Percentiles rank a stretch among this genome's conserved stretches.
Conservation (phyloP, 1,140 invertebrate species). For the Palaemon carinicauda region DNA sequence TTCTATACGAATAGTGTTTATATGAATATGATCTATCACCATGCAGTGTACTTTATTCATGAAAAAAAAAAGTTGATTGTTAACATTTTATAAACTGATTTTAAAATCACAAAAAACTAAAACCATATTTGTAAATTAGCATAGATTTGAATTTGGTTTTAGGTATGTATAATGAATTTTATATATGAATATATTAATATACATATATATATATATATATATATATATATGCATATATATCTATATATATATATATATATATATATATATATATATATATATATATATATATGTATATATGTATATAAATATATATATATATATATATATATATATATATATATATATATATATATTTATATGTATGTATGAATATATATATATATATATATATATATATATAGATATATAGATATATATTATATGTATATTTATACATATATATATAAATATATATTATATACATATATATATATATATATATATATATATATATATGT, state of each 20-base stretch:
- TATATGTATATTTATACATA: background rate
- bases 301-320: background rate
- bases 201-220: background rate
- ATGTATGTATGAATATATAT: background rate
- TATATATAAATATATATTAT: too few relatives aligned
- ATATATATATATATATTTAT: background rate
- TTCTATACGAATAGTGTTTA: too few relatives aligned
- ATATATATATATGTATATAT: background rate
- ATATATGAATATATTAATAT: too few relatives aligned
- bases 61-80: too few relatives aligned
- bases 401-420: background rate
- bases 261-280: slow-evolving; percentile 2
- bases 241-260: background rate
- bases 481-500: too few relatives aligned
- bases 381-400: background rate
- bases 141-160: too few relatives aligned
- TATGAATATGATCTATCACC: too few relatives aligned
- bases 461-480: too few relatives aligned
- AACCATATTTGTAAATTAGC: too few relatives aligned
- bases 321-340: background rate
- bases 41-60: too few relatives aligned
- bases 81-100: too few relatives aligned
- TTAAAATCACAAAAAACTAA: too few relatives aligned
- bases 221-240: background rate
- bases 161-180: background rate